These are phyloP conservation scores for Genyomyrus donnyi DNA, from an alignment of 2,113 vertebrate genomes.

Conservation along the genomic window DNA sequence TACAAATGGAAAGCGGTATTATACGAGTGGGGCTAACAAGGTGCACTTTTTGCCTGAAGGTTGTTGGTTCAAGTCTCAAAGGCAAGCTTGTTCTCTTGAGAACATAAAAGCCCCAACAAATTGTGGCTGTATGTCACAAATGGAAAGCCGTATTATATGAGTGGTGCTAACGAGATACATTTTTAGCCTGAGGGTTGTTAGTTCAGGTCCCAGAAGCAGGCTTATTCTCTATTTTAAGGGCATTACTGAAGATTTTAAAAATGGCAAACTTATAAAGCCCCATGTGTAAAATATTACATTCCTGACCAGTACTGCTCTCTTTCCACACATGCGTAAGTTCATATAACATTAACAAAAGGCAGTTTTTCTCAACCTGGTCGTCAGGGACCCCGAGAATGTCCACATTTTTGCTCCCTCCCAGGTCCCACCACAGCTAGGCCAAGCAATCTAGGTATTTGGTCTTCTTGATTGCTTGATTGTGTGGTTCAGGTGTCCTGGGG, in stretches of 20 bases:
- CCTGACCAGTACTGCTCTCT: not conserved
- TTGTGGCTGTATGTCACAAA: slow-evolving; percentile 37
- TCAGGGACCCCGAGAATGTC: not conserved
- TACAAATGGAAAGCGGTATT: slow-evolving; percentile 38
- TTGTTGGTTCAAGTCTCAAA: not conserved
- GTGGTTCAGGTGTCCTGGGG: not conserved
- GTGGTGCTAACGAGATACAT: not conserved
- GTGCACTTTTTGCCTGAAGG: not conserved
- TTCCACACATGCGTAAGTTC: not conserved
- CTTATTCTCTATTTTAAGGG: not conserved
- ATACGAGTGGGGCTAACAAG: not conserved
- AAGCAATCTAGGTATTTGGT: not conserved
- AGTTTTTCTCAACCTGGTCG: not conserved
- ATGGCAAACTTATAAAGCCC: not conserved
- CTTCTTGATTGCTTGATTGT: not conserved
- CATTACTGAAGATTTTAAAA: not conserved
- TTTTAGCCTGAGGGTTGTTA: not conserved
- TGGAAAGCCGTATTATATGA: slow-evolving; percentile 12
- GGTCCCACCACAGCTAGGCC: not conserved
- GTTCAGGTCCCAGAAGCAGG: not conserved
- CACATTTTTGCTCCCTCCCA: not conserved
- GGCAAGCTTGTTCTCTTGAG: slow-evolving; percentile 22
- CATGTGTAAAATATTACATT: not conserved
- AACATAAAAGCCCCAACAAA: slow-evolving; percentile 37
- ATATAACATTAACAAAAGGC: not conserved